Evolutionary conservation across 2,113 vertebrate species (phyloP).

Genomic region (Pedionomus torquatus): DNA sequence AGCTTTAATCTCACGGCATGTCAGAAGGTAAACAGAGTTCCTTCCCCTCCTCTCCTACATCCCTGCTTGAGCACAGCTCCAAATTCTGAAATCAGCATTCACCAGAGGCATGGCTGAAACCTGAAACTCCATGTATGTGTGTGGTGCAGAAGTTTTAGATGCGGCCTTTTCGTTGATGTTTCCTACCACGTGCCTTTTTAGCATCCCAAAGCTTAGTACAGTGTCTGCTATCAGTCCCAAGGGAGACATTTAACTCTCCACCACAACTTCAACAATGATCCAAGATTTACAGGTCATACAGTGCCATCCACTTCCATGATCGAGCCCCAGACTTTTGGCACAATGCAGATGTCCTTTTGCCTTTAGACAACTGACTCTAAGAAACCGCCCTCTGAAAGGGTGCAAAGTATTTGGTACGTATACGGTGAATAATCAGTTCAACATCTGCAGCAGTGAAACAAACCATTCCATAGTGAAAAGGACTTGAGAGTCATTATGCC

Average conservation of each 20-base stretch:
- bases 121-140: background rate
- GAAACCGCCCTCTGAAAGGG: background rate
- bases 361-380: background rate
- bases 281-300: background rate
- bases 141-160: background rate
- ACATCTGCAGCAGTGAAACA: background rate
- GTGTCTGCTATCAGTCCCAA: background rate
- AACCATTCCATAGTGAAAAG: background rate
- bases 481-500: background rate
- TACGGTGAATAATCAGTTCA: background rate
- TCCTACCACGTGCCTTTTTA: background rate
- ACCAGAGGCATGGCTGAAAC: background rate
- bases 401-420: background rate
- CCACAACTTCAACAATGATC: background rate
- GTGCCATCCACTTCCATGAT: background rate
- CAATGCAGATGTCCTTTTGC: fast-evolving
- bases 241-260: background rate
- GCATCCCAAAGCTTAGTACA: background rate
- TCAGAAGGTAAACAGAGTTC: background rate
- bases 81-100: background rate
- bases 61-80: background rate
- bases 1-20: background rate
- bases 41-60: background rate
- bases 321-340: background rate
- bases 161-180: background rate